Percentiles rank a stretch among this genome's conserved stretches.
Conservation (phyloP, 53 echinoderm and acorn worm genomes). For the Luidia sarsii region DNA sequence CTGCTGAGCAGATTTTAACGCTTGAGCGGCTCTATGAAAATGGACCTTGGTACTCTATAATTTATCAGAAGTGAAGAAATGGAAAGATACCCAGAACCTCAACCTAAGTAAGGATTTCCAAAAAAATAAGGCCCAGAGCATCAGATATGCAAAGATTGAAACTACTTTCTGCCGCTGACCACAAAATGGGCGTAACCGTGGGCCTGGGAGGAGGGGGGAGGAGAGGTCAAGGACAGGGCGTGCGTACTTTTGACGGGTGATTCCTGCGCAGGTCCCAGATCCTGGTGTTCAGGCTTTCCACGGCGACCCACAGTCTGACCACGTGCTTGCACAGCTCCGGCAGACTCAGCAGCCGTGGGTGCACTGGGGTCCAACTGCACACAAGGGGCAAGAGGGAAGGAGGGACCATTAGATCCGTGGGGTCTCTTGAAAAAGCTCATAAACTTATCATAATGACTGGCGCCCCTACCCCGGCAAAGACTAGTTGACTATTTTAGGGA, state of each 20-base stretch:
- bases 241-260: conserved; percentile 76
- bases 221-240: no score
- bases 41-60: no score
- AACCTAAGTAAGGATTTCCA: neutral
- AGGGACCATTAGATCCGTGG: no score
- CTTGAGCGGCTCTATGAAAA: no score
- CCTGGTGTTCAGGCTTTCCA: conserved; percentile 62
- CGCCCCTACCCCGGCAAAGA: no score
- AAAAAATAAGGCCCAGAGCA: neutral
- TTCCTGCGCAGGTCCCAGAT: conserved; percentile 75
- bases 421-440: no score
- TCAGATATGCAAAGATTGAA: neutral
- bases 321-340: conserved; percentile 84
- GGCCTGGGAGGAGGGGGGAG: neutral
- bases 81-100: no score
- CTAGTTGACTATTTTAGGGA: no score
- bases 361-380: conserved; percentile 84
- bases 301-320: conserved; percentile 69
- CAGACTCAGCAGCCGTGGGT: conserved; percentile 77
- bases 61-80: no score
- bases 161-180: neutral
- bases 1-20: no score
- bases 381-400: no score
- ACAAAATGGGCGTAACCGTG: neutral
- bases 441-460: no score